Base-by-base conservation (phyloP, 2,113 vertebrate genomes). In the Carettochelys insculpta region DNA sequence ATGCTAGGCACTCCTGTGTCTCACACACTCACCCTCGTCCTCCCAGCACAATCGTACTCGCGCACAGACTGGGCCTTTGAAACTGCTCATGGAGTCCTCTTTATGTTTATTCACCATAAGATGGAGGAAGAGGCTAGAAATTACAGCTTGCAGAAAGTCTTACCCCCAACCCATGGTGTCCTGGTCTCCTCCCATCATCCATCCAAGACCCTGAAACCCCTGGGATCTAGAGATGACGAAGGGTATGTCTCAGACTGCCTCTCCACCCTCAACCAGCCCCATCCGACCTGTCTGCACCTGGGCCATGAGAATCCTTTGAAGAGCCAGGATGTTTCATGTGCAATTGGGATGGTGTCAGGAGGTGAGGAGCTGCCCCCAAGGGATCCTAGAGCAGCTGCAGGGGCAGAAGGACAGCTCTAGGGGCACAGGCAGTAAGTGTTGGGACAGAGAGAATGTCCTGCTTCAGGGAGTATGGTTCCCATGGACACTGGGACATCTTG, bases 31-130 rank as follows among this genome's bases (percentile, higher is more conserved):
- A 4, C n/a, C 61, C 20, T 68, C 61, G 10, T 68, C 61, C 45
- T 1, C 1, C 10, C 20, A 9, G 5, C 2, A 56, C 25, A 34
- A 34, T 83, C 76, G 29, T 88, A 92, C 41, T 53, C 31, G 82
- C 6, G 56, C 68, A 80, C 17, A 11, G 61, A 61, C 0, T 0
- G 13, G 71, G 86, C 75, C 89, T n/a, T 27, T 38, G 27, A 65
- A 13, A 65, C 84, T 41, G 7, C 25, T n/a, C 80, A 82, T 27
- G 2, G 65, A 86, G 45, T 85, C 47, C 82, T 19, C 9, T 53
- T 92, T 82, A 52, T 56, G 56, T 87, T 96, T 93, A 82, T 95
- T 94, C 79, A 90, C n/a, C 52, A 43, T 89, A 90, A 56, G 11
- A 27, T 73, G 10, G n/a, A 31, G 79, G 43, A 89, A 75, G 58